Conservation (phyloP, 2,797 vertebrate genomes). For the Yasuhikotakia modesta region DNA sequence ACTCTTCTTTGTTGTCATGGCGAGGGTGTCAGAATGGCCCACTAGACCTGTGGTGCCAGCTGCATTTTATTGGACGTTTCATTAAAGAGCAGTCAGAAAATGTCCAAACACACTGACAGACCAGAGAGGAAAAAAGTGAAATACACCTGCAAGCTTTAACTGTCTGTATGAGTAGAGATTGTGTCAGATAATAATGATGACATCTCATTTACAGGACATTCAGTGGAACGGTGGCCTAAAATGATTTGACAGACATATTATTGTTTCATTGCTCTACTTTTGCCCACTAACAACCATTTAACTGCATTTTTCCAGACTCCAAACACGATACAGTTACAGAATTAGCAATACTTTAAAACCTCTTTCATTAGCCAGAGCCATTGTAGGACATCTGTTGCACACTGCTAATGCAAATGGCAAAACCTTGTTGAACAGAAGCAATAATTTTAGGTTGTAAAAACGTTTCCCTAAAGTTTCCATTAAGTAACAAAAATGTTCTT, state of each 20-base stretch:
- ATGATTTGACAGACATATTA: constrained; percentile 30
- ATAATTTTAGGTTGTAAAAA: too few relatives aligned
- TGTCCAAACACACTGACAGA: constrained; percentile 40
- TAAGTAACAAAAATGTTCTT: too few relatives aligned
- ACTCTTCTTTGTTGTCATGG: constrained; percentile 18
- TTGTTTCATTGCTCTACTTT: constrained; percentile 16
- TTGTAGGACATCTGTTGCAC: not conserved
- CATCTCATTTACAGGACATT: constrained; percentile 45
- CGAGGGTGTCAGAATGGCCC: constrained; percentile 14
- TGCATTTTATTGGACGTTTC: constrained; percentile 47
- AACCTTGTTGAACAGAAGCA: not conserved
- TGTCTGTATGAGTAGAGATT: constrained; percentile 31
- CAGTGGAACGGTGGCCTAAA: constrained; percentile 2
- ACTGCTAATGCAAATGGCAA: constrained; percentile 10
- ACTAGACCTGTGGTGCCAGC: constrained; percentile 22
- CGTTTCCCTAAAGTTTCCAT: not conserved
- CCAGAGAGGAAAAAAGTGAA: constrained; percentile 7
- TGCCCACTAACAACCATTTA: not conserved
- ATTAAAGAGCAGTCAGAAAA: constrained; percentile 49
- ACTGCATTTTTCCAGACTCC: not conserved
- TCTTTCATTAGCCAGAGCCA: not conserved
- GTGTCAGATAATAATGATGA: constrained; percentile 43
- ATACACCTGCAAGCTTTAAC: constrained; percentile 34
- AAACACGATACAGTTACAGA: not conserved
- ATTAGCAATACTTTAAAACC: constrained; percentile 4